These are phyloP conservation scores for Neodontobutis hainanensis DNA, from an alignment of 2,113 vertebrate species.

Conservation along the genomic window DNA sequence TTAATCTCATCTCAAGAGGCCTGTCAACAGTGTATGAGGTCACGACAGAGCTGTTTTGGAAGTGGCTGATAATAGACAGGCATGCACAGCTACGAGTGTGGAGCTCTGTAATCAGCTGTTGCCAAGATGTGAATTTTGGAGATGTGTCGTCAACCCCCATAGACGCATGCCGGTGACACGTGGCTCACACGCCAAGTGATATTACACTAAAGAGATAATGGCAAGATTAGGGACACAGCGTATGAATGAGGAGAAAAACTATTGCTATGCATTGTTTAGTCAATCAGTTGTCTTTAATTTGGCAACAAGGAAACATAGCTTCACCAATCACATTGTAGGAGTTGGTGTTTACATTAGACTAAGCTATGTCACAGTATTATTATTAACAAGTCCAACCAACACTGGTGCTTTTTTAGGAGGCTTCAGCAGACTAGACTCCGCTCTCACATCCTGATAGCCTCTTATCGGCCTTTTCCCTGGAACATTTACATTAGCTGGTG, in stretches of 20 bases:
- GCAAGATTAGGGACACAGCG: background rate
- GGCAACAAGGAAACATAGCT: background rate
- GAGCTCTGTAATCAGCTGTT: constrained; percentile 41
- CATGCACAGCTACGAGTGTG: constrained; percentile 4
- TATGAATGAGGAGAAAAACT: background rate
- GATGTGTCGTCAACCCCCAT: constrained; percentile 17
- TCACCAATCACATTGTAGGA: background rate
- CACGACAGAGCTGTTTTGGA: constrained; percentile 22
- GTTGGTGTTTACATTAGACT: background rate
- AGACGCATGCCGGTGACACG: background rate
- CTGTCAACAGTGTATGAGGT: background rate
- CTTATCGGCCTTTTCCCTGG: too few relatives aligned
- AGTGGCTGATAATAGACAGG: constrained; percentile 9
- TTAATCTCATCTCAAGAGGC: too few relatives aligned
- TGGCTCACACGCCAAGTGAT: constrained; percentile 21
- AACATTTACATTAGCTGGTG: too few relatives aligned
- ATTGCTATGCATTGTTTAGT: too few relatives aligned
- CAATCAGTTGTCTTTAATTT: background rate
- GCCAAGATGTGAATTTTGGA: constrained; percentile 12
- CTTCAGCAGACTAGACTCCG: too few relatives aligned
- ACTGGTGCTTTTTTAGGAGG: too few relatives aligned
- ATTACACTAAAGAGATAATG: constrained; percentile 25
- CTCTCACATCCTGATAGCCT: too few relatives aligned
- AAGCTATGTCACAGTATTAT: background rate
- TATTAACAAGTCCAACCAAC: background rate